These are phyloP conservation scores for Ornithoptera priamus DNA, from an alignment of 2,888 invertebrate species.

Conservation along the genomic window DNA sequence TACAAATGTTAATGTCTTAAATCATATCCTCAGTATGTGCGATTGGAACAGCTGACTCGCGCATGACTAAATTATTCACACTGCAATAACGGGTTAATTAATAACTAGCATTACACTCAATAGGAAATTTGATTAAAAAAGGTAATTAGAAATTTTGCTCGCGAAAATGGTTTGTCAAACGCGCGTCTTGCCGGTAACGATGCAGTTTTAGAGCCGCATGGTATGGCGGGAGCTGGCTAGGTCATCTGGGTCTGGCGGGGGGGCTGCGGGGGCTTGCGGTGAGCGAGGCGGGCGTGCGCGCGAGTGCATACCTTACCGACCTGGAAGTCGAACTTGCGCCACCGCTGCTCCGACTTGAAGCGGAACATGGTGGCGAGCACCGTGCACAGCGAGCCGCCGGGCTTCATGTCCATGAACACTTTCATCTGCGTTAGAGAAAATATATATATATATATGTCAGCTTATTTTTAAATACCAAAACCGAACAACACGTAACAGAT, in stretches of 20 bases:
- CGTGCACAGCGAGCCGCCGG: constrained; percentile 95
- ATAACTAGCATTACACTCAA: background rate
- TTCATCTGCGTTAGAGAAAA: constrained; percentile 83
- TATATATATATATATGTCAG: background rate
- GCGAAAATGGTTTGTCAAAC: constrained; percentile 27
- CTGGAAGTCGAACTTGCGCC: constrained; percentile 96
- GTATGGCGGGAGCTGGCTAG: constrained; percentile 37
- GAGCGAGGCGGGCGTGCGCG: constrained; percentile 64
- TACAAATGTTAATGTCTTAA: constrained; percentile 38
- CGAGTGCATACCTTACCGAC: constrained; percentile 86
- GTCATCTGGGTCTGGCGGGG: constrained; percentile 47
- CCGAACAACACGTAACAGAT: no score
- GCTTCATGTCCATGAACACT: constrained; percentile 97
- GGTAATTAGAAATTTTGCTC: background rate
- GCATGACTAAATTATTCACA: constrained; percentile 34
- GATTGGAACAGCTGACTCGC: constrained; percentile 45
- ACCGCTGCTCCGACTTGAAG: constrained; percentile 97
- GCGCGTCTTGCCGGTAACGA: constrained; percentile 25
- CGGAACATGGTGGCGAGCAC: constrained; percentile 96
- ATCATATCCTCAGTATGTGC: constrained; percentile 50
- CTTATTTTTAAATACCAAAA: no score
- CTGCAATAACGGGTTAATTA: background rate
- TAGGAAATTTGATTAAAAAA: background rate
- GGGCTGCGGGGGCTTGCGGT: constrained; percentile 55
- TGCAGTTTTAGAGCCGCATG: constrained; percentile 31